phyloP scores from a whole-genome alignment of 1,140 invertebrate genomes.

The Lasioglossum albipes region DNA sequence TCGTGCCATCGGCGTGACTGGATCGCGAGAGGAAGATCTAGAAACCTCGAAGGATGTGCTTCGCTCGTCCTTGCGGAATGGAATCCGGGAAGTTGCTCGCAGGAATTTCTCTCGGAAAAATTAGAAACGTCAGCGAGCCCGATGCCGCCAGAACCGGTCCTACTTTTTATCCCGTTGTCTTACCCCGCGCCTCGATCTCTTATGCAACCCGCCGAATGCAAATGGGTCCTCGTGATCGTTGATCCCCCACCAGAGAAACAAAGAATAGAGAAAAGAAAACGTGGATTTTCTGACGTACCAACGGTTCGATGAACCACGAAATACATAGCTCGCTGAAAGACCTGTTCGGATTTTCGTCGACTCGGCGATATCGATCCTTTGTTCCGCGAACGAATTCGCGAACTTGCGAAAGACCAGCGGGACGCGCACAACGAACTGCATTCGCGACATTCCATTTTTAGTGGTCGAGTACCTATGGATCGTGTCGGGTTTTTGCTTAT shows the following conservation, averaged over 20 bases:
- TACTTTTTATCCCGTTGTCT: background rate
- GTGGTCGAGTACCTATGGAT: too few relatives aligned
- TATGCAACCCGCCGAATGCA: too few relatives aligned
- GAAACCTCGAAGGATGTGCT: slow-evolving; percentile 66
- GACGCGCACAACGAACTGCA: background rate
- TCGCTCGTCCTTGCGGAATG: slow-evolving; percentile 64
- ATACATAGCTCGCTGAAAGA: slow-evolving; percentile 17
- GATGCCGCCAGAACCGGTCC: background rate
- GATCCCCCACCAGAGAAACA: too few relatives aligned
- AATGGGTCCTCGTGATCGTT: too few relatives aligned
- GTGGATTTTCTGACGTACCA: background rate
- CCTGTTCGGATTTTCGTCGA: slow-evolving; percentile 64
- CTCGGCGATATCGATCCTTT: slow-evolving; percentile 64
- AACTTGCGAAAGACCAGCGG: slow-evolving; percentile 9
- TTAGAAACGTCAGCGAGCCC: slow-evolving; percentile 6
- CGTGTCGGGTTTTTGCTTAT: too few relatives aligned
- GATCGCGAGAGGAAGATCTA: slow-evolving; percentile 59
- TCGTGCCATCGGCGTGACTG: slow-evolving; percentile 67
- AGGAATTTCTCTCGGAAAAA: slow-evolving; percentile 26
- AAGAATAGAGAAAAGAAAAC: background rate
- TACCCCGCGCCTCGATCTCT: too few relatives aligned
- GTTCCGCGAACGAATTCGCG: slow-evolving; percentile 47
- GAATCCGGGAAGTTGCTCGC: slow-evolving; percentile 70
- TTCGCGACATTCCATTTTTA: background rate
- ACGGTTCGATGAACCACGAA: slow-evolving; percentile 71